Evolutionary conservation across 2,113 vertebrate genomes (phyloP).

Genomic region (Plecturocebus donacophilus): DNA sequence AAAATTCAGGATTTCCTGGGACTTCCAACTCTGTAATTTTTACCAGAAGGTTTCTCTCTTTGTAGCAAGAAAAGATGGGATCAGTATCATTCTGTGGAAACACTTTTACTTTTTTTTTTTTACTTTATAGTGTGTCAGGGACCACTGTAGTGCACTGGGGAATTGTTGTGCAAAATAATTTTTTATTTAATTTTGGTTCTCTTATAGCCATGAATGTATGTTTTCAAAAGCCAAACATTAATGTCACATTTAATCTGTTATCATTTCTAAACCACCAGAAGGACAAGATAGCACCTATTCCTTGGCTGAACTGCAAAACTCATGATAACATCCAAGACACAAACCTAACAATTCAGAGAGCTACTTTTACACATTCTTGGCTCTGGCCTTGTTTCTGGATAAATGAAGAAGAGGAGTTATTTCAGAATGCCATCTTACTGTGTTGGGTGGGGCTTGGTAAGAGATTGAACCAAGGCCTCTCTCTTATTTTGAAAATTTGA

Average conservation of each 20-base stretch:
- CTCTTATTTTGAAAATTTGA: slow-evolving; percentile 33
- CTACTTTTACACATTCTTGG: not conserved
- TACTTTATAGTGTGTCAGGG: not conserved
- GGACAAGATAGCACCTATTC: not conserved
- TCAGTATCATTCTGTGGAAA: not conserved
- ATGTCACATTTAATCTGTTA: not conserved
- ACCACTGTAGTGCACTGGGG: not conserved
- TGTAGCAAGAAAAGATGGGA: not conserved
- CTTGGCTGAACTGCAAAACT: slow-evolving; percentile 3
- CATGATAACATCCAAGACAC: not conserved
- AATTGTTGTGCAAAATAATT: not conserved
- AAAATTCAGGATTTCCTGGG: not conserved
- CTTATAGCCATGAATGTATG: not conserved
- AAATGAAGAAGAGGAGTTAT: not conserved
- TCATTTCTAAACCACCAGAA: slow-evolving; percentile 20
- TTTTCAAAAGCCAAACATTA: slow-evolving; percentile 16
- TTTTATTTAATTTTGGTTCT: not conserved
- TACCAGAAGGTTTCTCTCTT: not conserved
- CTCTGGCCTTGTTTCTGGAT: not conserved
- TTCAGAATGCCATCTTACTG: not conserved
- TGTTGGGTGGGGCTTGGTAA: not conserved
- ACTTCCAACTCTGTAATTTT: not conserved
- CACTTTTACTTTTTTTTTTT: not conserved
- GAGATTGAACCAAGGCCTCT: not conserved
- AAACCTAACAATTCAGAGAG: not conserved